Conservation (phyloP, 2,113 vertebrate species). For the Parus major region DNA sequence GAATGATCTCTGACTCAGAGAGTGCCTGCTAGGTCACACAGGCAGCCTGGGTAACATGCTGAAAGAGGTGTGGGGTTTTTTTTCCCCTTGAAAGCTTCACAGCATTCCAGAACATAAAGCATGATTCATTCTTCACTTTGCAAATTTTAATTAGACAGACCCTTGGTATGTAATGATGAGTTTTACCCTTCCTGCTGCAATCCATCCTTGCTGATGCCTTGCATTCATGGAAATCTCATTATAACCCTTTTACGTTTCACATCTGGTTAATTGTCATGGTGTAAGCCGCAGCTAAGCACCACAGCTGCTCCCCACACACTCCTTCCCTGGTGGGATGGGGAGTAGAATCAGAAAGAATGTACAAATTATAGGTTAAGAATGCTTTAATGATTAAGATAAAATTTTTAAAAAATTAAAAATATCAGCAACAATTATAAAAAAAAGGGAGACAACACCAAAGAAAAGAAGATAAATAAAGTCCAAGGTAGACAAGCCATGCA, state of each 20-base stretch:
- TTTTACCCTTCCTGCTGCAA: neutral
- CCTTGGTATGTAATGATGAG: neutral
- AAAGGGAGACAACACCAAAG: neutral
- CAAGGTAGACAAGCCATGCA: neutral
- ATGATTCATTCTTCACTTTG: neutral
- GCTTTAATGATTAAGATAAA: neutral
- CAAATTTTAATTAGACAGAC: neutral
- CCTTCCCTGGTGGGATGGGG: neutral
- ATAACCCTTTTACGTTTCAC: neutral
- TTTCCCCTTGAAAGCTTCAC: neutral
- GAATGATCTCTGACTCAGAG: neutral
- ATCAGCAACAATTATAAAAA: neutral
- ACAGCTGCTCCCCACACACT: neutral
- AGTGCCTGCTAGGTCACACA: neutral
- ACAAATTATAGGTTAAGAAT: neutral
- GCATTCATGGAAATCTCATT: neutral
- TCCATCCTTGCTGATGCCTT: neutral
- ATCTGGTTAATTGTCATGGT: neutral
- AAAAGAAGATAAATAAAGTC: neutral
- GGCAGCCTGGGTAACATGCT: neutral
- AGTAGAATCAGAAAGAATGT: neutral
- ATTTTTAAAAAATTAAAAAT: neutral
- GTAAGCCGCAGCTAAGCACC: neutral
- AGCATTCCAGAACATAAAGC: neutral
- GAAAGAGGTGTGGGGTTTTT: neutral